phyloP scores from a whole-genome alignment of 2,113 vertebrate species.

The Scatophagus argus region DNA sequence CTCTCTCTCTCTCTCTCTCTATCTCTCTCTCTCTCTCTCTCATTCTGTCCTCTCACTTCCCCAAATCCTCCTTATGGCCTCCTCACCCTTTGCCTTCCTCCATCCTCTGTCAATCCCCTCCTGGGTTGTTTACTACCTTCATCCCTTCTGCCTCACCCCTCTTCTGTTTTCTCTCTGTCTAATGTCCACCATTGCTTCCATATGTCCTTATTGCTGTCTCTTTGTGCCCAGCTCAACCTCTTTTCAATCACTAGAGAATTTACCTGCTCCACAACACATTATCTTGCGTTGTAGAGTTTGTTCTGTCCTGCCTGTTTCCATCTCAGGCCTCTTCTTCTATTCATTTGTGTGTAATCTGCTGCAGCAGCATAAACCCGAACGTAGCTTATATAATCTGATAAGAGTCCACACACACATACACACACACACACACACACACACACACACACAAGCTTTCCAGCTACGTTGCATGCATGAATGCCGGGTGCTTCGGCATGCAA shows the following conservation, averaged over 20 bases:
- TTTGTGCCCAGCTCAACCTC: not conserved
- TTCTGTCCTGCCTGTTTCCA: not conserved
- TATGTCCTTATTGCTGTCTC: slow-evolving; percentile 24
- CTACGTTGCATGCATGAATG: slow-evolving; percentile 57
- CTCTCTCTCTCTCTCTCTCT: slow-evolving; percentile 1
- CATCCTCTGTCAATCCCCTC: slow-evolving; percentile 12
- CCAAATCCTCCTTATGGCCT: not conserved
- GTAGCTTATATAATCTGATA: slow-evolving; percentile 72
- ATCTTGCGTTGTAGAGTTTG: not conserved
- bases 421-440: slow-evolving; percentile 14
- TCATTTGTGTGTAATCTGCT: slow-evolving; percentile 60
- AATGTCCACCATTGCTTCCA: not conserved
- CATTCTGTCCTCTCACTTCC: not conserved
- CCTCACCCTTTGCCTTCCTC: slow-evolving; percentile 15
- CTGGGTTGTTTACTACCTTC: slow-evolving; percentile 23
- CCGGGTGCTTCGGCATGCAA: slow-evolving; percentile 30
- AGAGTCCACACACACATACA: slow-evolving; percentile 28
- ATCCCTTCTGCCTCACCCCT: slow-evolving; percentile 18
- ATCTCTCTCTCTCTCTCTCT: slow-evolving; percentile 16
- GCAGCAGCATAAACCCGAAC: slow-evolving; percentile 61
- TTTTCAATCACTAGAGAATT: not conserved
- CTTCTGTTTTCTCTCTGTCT: not conserved
- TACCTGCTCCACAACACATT: not conserved
- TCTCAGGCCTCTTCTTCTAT: slow-evolving; percentile 4
- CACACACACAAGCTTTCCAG: slow-evolving; percentile 36